A percentile compares a stretch with the other conserved stretches of the same genome.
phyloP scores from a whole-genome alignment of 2,888 invertebrate genomes.

The Caenorhabditis sulstoni region DNA sequence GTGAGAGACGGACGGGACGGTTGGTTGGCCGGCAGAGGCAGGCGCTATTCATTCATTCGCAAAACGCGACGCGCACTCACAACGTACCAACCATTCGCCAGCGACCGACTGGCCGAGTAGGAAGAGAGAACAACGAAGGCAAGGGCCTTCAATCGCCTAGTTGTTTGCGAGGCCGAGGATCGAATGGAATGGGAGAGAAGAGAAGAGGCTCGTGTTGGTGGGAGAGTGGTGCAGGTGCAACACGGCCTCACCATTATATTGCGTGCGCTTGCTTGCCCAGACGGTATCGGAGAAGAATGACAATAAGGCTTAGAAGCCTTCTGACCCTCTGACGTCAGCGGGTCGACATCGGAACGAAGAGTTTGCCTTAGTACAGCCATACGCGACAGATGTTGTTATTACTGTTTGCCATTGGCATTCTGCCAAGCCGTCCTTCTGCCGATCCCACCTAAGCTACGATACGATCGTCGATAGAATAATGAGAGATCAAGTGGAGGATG shows the following conservation, averaged over 20 bases:
- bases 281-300: not conserved
- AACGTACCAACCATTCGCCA: slow-evolving; percentile 51
- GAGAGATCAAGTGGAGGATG: not conserved
- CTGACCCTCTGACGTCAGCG: slow-evolving; percentile 35
- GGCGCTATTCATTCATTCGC: slow-evolving; percentile 44
- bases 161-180: slow-evolving; percentile 43
- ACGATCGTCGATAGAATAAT: slow-evolving; percentile 22
- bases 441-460: slow-evolving; percentile 36
- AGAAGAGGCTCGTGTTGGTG: slow-evolving; percentile 1
- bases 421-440: slow-evolving; percentile 22
- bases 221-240: slow-evolving; percentile 28
- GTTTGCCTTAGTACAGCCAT: slow-evolving; percentile 9
- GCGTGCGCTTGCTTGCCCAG: too few species aligned
- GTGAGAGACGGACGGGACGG: slow-evolving; percentile 1
- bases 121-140: slow-evolving; percentile 22
- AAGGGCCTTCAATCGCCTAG: slow-evolving; percentile 21
- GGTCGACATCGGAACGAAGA: slow-evolving; percentile 10
- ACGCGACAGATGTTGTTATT: slow-evolving; percentile 44
- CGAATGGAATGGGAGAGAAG: slow-evolving; percentile 11
- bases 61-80: slow-evolving; percentile 26
- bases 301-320: slow-evolving; percentile 6
- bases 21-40: slow-evolving; percentile 1
- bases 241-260: too few species aligned
- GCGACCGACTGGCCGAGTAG: not conserved
- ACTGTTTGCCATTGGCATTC: slow-evolving; percentile 30